phyloP scores from a whole-genome alignment of 2,797 vertebrate species.

The Intellagama lesueurii region DNA sequence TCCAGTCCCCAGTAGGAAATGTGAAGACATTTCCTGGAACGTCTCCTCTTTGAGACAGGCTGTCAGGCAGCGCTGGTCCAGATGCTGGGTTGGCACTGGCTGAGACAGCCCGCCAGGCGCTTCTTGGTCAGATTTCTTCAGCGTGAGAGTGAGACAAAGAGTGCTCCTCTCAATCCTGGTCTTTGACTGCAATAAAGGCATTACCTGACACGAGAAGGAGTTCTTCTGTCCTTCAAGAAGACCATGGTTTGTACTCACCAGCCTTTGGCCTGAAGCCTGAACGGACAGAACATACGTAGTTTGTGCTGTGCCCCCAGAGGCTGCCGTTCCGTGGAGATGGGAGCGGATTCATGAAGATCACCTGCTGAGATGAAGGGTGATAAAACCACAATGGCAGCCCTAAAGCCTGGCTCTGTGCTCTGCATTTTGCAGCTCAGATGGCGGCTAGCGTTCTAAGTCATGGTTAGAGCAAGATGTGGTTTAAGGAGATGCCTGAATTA shows the following conservation, averaged over 20 bases:
- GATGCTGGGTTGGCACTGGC: too few relatives aligned
- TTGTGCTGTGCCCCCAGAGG: neutral
- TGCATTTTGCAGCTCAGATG: neutral
- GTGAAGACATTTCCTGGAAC: neutral
- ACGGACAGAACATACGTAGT: neutral
- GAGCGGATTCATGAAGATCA: neutral
- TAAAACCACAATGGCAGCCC: neutral
- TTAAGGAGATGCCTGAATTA: neutral
- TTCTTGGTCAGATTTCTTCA: neutral
- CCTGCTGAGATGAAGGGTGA: neutral
- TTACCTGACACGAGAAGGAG: too few relatives aligned
- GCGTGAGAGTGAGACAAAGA: too few relatives aligned
- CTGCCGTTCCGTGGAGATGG: too few relatives aligned
- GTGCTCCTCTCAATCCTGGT: too few relatives aligned
- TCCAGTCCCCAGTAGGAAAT: neutral
- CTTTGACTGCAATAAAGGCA: too few relatives aligned
- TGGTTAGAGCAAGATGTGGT: neutral
- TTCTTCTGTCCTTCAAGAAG: too few relatives aligned
- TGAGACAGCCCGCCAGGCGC: neutral
- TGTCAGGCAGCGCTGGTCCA: too few relatives aligned
- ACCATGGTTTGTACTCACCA: neutral
- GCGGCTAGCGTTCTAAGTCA: neutral
- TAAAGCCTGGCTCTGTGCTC: neutral
- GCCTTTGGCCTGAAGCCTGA: neutral
- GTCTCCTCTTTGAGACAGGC: too few relatives aligned